Base-by-base conservation (phyloP, 2,797 vertebrate species). In the Hapalemur alaotrensis region DNA sequence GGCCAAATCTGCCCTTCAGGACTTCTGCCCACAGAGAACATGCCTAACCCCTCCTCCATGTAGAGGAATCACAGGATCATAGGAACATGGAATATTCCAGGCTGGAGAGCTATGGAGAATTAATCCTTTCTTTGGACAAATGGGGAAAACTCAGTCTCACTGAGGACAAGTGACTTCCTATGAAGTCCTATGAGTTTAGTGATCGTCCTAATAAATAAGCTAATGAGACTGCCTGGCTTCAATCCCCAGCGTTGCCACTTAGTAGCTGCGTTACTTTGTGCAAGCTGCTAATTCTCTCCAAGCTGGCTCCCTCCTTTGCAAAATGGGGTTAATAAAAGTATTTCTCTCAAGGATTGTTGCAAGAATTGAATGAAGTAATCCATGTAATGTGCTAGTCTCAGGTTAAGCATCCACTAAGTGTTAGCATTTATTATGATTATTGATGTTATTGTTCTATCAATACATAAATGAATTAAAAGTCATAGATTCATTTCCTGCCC, bases 331-430 rank as follows among this genome's bases (percentile, higher is more conserved):
- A 86, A 65, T 89, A 46, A 73, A 87, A 79, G 10, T 30, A 83
- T 82, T 89, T 85, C 75, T 43, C n/a, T 93, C 30, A 54, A 61
- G 15, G 8, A 2, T 54, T 69, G 41, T 88, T 80, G 54, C 50
- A 41, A 92, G 46, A 79, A 57, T 84, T 93, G 72, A 95, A 65
- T 79, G 65, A 94, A 90, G 88, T 70, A 50, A 90, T 59, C 72
- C 41, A 54, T n/a, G 32, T 93, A 35, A 86, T 82, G n/a, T 46
- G 46, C 46, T 70, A 59, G 54, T 81, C n/a, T 89, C 91, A 83
- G 35, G 30, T 30, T 75, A 65, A 90, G 50, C 65, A 69, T 86
- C 52, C 15, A 70, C 15, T 73, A 93, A 91, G 30, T 41, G 15
- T 88, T 50, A 75, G 50, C 28, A 52, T 46, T 75, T 83, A 79